Conservation (phyloP, 2,113 vertebrate genomes). For the Herpetotheres cachinnans region DNA sequence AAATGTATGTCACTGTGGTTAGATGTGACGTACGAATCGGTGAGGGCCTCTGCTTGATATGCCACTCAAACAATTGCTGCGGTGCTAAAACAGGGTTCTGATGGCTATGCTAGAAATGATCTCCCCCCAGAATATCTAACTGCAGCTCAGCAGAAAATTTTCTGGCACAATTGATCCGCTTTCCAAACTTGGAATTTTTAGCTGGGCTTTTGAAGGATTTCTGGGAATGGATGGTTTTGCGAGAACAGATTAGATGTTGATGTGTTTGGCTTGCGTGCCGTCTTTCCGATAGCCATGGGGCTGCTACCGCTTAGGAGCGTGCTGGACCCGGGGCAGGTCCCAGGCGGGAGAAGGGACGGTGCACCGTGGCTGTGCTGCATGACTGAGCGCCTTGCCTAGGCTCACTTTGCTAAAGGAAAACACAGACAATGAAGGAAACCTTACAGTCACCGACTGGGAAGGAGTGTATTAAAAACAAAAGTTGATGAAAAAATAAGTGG, state of each 20-base stretch:
- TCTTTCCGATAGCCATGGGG: neutral
- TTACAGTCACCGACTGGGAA: rapidly evolving
- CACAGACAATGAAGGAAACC: neutral
- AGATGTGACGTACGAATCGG: neutral
- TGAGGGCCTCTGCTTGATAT: neutral
- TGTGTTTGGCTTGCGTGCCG: rapidly evolving
- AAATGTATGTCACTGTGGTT: conserved; percentile 12
- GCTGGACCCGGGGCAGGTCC: neutral
- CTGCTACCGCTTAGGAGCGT: rapidly evolving
- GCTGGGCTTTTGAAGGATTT: neutral
- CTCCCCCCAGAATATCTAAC: neutral
- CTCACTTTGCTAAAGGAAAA: neutral
- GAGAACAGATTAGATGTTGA: rapidly evolving
- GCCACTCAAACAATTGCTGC: neutral
- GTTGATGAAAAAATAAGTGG: neutral
- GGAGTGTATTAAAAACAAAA: neutral
- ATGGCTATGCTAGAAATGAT: neutral
- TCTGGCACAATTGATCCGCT: rapidly evolving
- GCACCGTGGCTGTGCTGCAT: rapidly evolving
- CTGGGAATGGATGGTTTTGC: neutral
- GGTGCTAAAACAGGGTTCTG: neutral
- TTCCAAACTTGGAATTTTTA: neutral
- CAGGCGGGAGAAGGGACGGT: rapidly evolving
- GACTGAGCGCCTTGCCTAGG: rapidly evolving
- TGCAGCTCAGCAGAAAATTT: neutral